These are phyloP conservation scores for Blennius ocellaris DNA, from an alignment of 2,113 vertebrate species.

Conservation along the genomic window DNA sequence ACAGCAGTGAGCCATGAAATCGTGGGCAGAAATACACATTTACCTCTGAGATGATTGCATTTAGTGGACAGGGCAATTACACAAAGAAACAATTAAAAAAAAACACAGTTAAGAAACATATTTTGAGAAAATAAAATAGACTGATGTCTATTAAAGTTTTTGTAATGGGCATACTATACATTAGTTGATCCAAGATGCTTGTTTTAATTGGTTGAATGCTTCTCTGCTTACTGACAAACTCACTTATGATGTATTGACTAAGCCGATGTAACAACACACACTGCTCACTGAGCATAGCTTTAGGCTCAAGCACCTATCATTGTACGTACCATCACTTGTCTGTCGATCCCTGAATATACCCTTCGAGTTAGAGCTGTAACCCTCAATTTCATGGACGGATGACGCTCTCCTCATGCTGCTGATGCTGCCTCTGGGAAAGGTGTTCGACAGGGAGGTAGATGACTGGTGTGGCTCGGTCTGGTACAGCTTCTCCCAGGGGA, in stretches of 20 bases:
- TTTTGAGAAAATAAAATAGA: too few species aligned
- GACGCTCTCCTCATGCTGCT: conserved; percentile 95
- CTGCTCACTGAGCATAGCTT: not conserved
- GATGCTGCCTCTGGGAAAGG: conserved; percentile 92
- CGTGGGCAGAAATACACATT: conserved; percentile 47
- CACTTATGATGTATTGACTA: not conserved
- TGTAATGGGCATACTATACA: not conserved
- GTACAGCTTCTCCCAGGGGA: conserved; percentile 89
- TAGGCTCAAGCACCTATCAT: not conserved
- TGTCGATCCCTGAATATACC: conserved; percentile 91
- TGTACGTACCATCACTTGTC: conserved; percentile 90
- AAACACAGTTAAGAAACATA: not conserved
- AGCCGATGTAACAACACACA: not conserved
- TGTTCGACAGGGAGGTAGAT: conserved; percentile 88
- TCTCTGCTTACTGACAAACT: not conserved
- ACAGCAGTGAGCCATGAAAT: conserved; percentile 73
- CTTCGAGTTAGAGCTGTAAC: conserved; percentile 90
- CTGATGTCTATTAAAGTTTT: not conserved
- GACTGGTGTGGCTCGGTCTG: conserved; percentile 89
- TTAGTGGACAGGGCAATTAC: conserved; percentile 76
- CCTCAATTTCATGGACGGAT: conserved; percentile 97
- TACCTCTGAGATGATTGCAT: conserved; percentile 89
- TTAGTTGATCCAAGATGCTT: not conserved
- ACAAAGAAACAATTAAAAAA: conserved; percentile 38
- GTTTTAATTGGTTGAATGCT: not conserved